Percentiles rank a stretch among this genome's conserved stretches.
These are phyloP conservation scores for Aporophyla lueneburgensis DNA, from an alignment of 2,888 invertebrate species.

Conservation along the genomic window DNA sequence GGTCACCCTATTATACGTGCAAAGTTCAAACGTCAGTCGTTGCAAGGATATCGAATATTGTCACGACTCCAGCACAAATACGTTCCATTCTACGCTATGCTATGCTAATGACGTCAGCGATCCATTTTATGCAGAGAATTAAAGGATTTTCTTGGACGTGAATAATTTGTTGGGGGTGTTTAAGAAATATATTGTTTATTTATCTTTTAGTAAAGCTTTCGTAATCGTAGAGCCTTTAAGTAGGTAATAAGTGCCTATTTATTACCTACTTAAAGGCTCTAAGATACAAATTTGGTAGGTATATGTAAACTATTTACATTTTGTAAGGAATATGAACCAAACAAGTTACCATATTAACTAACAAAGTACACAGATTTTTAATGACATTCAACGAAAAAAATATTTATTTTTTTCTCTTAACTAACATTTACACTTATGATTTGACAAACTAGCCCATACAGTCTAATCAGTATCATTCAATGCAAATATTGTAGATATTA, in stretches of 20 bases:
- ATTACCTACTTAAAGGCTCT: no score
- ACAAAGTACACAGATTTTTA: no score
- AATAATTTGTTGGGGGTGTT: not conserved
- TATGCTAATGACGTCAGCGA: conserved; percentile 42
- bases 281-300: not conserved
- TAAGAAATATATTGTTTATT: not conserved
- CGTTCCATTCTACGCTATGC: conserved; percentile 1
- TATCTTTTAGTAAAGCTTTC: not conserved
- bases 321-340: not conserved
- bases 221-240: not conserved
- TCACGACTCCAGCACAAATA: conserved; percentile 24
- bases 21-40: conserved; percentile 35
- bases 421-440: no score
- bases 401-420: no score
- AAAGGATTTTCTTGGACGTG: not conserved
- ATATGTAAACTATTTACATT: no score
- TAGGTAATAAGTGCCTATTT: not conserved
- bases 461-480: no score
- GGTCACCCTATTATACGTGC: conserved; percentile 17
- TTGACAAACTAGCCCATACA: no score
- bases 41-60: conserved; percentile 32
- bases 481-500: no score
- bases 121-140: conserved; percentile 7
- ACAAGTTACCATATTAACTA: no score
- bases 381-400: no score